Conservation (phyloP, 2,113 vertebrate species). For the Phainopepla nitens region DNA sequence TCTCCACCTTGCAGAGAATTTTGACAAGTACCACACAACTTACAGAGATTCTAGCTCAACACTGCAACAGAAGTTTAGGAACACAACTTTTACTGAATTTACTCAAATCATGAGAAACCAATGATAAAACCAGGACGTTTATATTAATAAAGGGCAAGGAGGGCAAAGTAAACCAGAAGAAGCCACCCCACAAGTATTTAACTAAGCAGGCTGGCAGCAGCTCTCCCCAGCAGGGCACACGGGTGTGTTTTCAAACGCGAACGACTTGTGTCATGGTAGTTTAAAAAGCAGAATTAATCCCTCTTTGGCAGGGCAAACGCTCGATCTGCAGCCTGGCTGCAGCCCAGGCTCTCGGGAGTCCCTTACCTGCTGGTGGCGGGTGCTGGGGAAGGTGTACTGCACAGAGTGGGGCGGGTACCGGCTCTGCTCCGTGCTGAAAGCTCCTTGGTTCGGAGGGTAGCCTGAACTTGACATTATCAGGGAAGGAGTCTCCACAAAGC, state of each 20-base stretch:
- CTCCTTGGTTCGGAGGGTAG: slow-evolving; percentile 94
- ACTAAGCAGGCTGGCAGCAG: background rate
- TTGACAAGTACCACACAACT: background rate
- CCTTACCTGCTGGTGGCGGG: slow-evolving; percentile 90
- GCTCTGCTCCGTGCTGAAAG: slow-evolving; percentile 93
- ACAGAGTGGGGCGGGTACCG: slow-evolving; percentile 91
- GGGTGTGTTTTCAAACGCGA: background rate
- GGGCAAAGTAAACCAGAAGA: background rate
- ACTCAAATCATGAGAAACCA: background rate
- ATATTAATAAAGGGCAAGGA: background rate
- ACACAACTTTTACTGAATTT: background rate
- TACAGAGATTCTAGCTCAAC: background rate
- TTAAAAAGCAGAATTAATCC: background rate
- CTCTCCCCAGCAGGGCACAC: background rate
- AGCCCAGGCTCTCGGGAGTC: background rate
- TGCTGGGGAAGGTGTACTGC: slow-evolving; percentile 88
- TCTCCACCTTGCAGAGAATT: background rate
- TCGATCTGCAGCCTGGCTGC: accelerated
- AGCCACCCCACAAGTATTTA: background rate
- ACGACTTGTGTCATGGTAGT: accelerated
- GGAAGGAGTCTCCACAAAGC: slow-evolving; percentile 75
- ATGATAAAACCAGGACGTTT: background rate
- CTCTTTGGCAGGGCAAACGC: background rate
- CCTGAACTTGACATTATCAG: slow-evolving; percentile 96
- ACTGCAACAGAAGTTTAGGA: background rate